Evolutionary conservation across 2,888 invertebrate species (phyloP), one percentile per base, ranked within the genome.

Genomic region (Drosophila phalerata): DNA sequence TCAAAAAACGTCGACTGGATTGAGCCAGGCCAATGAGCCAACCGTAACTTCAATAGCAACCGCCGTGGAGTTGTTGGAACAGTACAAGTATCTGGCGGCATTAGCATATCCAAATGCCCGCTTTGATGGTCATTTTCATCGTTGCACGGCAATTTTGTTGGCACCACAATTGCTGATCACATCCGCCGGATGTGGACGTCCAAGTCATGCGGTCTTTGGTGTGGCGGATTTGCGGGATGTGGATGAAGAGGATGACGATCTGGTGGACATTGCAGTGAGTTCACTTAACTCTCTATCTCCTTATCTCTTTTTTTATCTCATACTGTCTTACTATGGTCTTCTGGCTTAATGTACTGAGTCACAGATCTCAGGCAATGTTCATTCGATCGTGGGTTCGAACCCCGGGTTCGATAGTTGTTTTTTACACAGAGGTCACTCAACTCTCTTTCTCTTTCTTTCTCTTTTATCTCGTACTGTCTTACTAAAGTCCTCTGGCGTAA

Each of bases 141-240:
- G 71, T 3, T 84, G 84, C 30, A 60, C 86, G 32, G 88, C 84
- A 8, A 0, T 84, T 22, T 64, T 55, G 1, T 45, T 88, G 38
- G 72, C 72, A 5, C 55, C 71, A 8, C 53, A 61, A 47, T 61
- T 84, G 30, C 62, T 84, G n/a, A 65, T 84, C 6, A 76, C 66
- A 28, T 45, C 70, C 15, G 88, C 84, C 10, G 72, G 71, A 38
- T 84, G 84, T 38, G 61, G 65, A 0, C 52, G 79, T 10, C 84
- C 84, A 6, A 81, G 60, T 15, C 84, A 84, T 37, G 84, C 79
- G 9, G 86, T 84, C 9, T 86, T 84, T 5, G 84, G 84, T 0
- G 84, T 84, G 9, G 63, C 84, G 13, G 79, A 88, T 28, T 32
- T 84, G 67, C 64, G 64, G 3, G 88, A 84, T 22, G 67, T 79